Evolutionary conservation across 1,140 invertebrate species (phyloP).

Genomic region (Bombus consobrinus): DNA sequence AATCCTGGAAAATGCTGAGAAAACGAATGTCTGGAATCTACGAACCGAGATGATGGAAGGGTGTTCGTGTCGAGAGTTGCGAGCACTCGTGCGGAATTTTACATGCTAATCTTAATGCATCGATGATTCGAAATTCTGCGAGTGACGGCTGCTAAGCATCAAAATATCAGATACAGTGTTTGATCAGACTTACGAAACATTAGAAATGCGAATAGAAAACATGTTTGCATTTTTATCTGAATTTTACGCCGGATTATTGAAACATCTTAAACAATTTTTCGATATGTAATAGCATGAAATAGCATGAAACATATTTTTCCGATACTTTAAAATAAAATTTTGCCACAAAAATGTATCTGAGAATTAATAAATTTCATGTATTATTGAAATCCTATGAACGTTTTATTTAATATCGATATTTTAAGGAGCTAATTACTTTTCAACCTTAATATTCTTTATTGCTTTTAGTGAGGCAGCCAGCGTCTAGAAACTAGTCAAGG

Average conservation of each 20-base stretch:
- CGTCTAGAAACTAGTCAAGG: not conserved
- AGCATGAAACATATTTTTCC: not conserved
- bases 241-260: not conserved
- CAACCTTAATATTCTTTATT: not conserved
- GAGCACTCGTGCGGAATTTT: not conserved
- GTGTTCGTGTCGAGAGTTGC: not conserved
- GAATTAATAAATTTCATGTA: not conserved
- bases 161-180: not conserved
- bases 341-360: not conserved
- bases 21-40: not conserved
- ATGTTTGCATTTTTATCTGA: not conserved
- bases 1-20: conserved; percentile 50
- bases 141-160: not conserved
- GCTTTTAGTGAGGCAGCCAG: not conserved
- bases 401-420: not conserved
- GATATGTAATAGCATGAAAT: no score
- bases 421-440: not conserved
- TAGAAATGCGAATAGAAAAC: not conserved
- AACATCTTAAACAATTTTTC: not conserved
- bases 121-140: not conserved
- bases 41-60: not conserved
- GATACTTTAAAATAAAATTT: no score
- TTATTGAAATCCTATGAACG: not conserved
- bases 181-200: not conserved
- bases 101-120: not conserved